These are phyloP conservation scores for Choreutis nemorana DNA, from an alignment of 2,888 invertebrate genomes.

Conservation along the genomic window DNA sequence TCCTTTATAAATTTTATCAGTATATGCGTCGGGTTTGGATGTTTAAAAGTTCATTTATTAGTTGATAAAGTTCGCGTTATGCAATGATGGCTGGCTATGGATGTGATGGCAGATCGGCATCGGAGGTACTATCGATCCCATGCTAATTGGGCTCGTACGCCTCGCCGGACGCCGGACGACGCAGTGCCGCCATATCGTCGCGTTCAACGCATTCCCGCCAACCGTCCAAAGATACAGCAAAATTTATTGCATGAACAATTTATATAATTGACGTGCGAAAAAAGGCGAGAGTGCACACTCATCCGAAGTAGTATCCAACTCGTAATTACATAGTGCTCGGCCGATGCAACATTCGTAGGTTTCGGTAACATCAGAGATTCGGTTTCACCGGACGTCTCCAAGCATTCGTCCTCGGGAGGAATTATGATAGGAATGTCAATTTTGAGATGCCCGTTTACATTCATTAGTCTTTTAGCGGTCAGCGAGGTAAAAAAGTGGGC, in stretches of 20 bases:
- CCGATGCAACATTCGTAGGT: constrained; percentile 36
- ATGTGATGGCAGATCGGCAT: constrained; percentile 54
- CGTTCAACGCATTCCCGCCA: constrained; percentile 41
- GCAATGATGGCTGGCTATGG: too few relatives aligned
- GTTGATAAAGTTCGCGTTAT: constrained; percentile 41
- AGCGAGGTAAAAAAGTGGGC: constrained; percentile 36
- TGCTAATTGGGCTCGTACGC: constrained; percentile 56
- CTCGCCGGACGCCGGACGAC: constrained; percentile 28
- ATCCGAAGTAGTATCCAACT: constrained; percentile 41
- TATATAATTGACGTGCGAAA: constrained; percentile 64
- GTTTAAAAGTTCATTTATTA: constrained; percentile 32
- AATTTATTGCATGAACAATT: constrained; percentile 65
- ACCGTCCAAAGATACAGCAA: constrained; percentile 54
- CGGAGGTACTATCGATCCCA: constrained; percentile 59
- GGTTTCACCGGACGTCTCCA: constrained; percentile 40
- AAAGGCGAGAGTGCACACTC: constrained; percentile 58
- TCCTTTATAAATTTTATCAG: too few relatives aligned
- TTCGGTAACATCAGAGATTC: constrained; percentile 42
- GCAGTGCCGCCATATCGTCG: constrained; percentile 37
- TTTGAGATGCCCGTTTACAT: constrained; percentile 60
- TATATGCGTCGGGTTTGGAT: too few relatives aligned
- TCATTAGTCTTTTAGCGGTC: constrained; percentile 50
- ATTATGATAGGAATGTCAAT: constrained; percentile 62
- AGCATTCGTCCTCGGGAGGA: constrained; percentile 53
- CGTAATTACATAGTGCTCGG: constrained; percentile 44